Evolutionary conservation across 2,113 vertebrate genomes (phyloP), one percentile per base, ranked within the genome.

Genomic region (Okapia johnstoni): DNA sequence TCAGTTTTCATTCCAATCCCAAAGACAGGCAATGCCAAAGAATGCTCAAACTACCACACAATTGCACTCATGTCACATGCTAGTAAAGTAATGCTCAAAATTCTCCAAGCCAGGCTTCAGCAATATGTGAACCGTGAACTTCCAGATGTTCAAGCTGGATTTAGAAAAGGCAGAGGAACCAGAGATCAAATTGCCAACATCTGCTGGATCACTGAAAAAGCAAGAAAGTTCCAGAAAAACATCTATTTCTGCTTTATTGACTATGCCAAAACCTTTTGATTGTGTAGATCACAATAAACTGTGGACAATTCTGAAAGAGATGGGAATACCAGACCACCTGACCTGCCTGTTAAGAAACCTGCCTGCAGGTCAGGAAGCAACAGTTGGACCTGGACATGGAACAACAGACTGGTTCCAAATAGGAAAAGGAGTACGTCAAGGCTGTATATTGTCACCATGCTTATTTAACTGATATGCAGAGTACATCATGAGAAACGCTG

Each of bases 101-200:
- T n/a, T 66, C 61, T 66, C 61, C 16, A n/a, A 66, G 61, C 33
- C 16, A 66, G 61, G 16, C 30, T 63, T n/a, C 33, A 66, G 4
- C 15, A 66, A 5, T n/a, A 66, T 1, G 0, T n/a, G 61, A 63
- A 63, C 61, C 0, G 0, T n/a, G 61, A 63, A 63, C 3, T 63
- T 17, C 7, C 61, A 9, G 15, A n/a, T 19, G 61, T 19, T 66
- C 33, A 66, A n/a, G 16, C 16, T 66, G 16, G 33, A 4, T 63
- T 63, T 63, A 17, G 33, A 63, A 61, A n/a, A 63, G 33, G 61
- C 33, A 63, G 61, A 63, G 33, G 15, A 63, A 63, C 15, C 61
- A 63, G 61, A 19, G 16, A 63, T 63, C 15, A 63, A n/a, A 63
- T n/a, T n/a, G 15, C 61, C 61, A 17, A n/a, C 15, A 33, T 63